A percentile compares a stretch with the other conserved stretches of the same genome.
Evolutionary conservation across 2,797 vertebrate species (phyloP).

Genomic region (Sebastes nivosus): DNA sequence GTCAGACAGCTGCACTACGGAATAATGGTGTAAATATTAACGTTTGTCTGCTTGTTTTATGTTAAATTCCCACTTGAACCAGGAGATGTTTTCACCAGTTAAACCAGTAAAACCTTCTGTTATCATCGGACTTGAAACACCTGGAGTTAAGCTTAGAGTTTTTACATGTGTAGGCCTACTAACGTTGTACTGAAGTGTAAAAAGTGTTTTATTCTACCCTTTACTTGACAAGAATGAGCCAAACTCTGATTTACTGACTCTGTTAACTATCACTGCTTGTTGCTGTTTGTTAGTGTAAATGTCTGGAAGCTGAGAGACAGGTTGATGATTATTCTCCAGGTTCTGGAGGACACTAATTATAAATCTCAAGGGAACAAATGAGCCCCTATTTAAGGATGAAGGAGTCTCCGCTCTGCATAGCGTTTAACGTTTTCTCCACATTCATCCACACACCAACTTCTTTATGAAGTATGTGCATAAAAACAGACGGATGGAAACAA

Average conservation of each 20-base stretch:
- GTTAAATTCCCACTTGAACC: background rate
- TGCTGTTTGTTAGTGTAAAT: background rate
- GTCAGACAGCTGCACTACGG: background rate
- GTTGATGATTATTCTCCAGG: too few relatives aligned
- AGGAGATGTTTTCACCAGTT: background rate
- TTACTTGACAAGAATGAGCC: constrained; percentile 35
- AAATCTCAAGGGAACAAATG: too few relatives aligned
- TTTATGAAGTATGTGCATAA: background rate
- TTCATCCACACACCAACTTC: too few relatives aligned
- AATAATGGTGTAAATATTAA: background rate
- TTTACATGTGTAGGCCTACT: background rate
- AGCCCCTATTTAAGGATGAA: too few relatives aligned
- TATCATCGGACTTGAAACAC: background rate
- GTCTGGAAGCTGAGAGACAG: background rate
- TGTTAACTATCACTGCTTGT: background rate
- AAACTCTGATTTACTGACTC: background rate
- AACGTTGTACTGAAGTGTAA: background rate
- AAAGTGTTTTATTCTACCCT: background rate
- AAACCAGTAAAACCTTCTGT: background rate
- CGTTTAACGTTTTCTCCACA: background rate
- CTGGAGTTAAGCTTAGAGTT: background rate
- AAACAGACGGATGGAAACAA: background rate
- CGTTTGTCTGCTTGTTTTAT: background rate
- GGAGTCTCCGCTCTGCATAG: background rate
- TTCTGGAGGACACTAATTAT: too few relatives aligned